Base-by-base conservation (phyloP, 2,888 invertebrate species). In the Lysandra bellargus region DNA sequence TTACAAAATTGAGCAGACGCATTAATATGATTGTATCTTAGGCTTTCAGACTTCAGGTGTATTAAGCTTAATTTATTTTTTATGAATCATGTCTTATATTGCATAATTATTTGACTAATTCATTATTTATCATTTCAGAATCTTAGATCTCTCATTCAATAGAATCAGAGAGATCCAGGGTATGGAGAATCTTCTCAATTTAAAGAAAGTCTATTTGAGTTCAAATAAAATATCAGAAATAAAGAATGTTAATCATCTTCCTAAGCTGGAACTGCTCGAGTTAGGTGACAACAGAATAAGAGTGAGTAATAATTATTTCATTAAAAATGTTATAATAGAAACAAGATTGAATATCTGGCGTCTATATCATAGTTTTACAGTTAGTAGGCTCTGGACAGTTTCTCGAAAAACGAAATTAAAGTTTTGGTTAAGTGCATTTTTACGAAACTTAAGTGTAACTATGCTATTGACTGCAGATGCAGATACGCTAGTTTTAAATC, bases 131-230 rank as follows among this genome's bases (percentile, higher is more conserved):
- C 49, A 57, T 95, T 96, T 80, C 90, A 98, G 98, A 88, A 95
- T 97, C 81, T 93, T 99, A 82, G 99, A 99, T 91, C 90, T 99
- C 73, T 99, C 99, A 4, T 99, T 99, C 91, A 99, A 99, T 92
- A 96, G 99, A 80, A 96, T 99, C 72, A 96, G 96, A 84, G 97
- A 97, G 88, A 98, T 99, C 80, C 96, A 97, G 86, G 98, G 98
- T 78, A 90, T 99, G 82, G 96, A 96, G 1, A 96, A 96, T 79
- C 92, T 99, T 82, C 85, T 90, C 4, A 98, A 97, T 78, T 89
- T 99, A 81, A 95, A 97, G 86, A 98, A 98, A 86, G 91, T 99
- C 4, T 99, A 96, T 89, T 92, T 99, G 60, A 97, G 98, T 80
- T 97, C 98, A 5, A 99, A 99, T 90, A 98, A 97, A 92, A 97